A percentile compares a stretch with the other conserved stretches of the same genome.
These are phyloP conservation scores for Pan paniscus DNA, from an alignment of 2,113 vertebrate genomes.

Conservation along the genomic window DNA sequence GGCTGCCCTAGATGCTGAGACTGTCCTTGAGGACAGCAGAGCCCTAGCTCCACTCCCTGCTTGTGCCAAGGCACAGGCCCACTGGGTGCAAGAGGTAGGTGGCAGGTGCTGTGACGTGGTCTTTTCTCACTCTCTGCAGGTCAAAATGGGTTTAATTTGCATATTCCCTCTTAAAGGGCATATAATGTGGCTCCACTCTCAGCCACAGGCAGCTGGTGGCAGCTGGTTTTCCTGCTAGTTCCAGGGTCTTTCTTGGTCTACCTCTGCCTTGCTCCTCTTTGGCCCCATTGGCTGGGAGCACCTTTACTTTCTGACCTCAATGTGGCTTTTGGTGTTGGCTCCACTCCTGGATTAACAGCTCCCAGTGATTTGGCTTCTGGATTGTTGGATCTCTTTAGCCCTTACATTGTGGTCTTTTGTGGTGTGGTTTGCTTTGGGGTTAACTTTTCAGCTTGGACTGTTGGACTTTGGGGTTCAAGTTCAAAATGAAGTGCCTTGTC, in stretches of 20 bases:
- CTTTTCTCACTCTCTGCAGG: neutral
- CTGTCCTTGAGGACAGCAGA: neutral
- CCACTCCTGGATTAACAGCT: neutral
- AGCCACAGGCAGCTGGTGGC: neutral
- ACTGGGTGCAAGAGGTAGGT: neutral
- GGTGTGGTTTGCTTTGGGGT: neutral
- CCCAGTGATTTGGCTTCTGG: neutral
- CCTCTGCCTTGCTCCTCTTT: neutral
- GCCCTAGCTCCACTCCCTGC: neutral
- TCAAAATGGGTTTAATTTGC: neutral
- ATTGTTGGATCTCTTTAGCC: neutral
- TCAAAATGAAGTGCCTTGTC: neutral
- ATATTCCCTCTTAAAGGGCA: neutral
- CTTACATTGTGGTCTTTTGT: neutral
- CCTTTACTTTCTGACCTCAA: neutral
- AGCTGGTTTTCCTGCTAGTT: neutral
- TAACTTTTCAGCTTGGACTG: neutral
- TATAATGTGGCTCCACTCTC: neutral
- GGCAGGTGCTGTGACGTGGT: neutral
- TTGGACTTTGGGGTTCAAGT: neutral
- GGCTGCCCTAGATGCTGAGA: neutral
- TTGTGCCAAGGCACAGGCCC: neutral
- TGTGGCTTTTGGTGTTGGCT: neutral
- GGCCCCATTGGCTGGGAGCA: neutral
- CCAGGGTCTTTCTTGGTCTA: neutral